phyloP scores from a whole-genome alignment of 2,888 invertebrate species.

The Lamellibrachia satsuma region DNA sequence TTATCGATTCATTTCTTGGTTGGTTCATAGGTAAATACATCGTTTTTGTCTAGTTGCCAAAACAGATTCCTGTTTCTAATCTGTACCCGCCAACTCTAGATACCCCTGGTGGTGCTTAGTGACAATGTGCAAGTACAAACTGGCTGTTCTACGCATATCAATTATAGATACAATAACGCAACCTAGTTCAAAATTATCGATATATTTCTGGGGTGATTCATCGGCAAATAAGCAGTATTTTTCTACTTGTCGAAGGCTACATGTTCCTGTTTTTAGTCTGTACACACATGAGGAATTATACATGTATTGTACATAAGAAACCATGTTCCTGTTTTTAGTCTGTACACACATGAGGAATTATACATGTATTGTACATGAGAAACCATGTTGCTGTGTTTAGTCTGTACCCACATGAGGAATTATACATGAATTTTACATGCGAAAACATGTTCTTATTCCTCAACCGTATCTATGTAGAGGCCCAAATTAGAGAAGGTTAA shows the following conservation, averaged over 20 bases:
- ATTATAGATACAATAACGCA: neutral
- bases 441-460: neutral
- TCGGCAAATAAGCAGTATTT: neutral
- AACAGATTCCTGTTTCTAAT: neutral
- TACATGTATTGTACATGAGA: neutral
- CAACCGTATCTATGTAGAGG: too few species aligned
- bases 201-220: neutral
- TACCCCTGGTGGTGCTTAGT: neutral
- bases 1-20: neutral
- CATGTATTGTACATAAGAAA: too few species aligned
- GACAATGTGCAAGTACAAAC: neutral
- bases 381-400: neutral
- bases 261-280: neutral
- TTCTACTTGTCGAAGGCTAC: neutral
- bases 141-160: neutral
- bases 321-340: neutral
- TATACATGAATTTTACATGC: neutral
- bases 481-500: too few species aligned
- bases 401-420: neutral
- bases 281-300: neutral
- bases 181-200: neutral
- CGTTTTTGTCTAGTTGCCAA: neutral
- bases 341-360: neutral
- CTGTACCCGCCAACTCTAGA: neutral
- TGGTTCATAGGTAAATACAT: neutral